These are phyloP conservation scores for Tridacna crocea DNA, from an alignment of 2,888 invertebrate genomes.

Conservation along the genomic window DNA sequence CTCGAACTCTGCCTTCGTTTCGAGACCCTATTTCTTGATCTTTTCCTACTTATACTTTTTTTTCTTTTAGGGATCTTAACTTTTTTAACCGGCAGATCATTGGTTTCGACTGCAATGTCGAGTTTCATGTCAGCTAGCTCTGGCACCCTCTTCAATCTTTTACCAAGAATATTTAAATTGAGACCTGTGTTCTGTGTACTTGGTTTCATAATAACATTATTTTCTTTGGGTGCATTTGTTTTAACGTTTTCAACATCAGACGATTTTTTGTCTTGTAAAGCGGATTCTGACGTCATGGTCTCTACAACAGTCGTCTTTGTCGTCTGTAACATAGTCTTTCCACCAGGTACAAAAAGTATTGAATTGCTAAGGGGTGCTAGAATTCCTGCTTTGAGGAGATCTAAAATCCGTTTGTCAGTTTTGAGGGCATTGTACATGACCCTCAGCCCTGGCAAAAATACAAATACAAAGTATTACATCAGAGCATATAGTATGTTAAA, in stretches of 20 bases:
- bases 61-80: background rate
- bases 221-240: background rate
- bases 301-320: conserved; percentile 18
- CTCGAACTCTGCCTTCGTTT: background rate
- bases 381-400: conserved; percentile 10
- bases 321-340: conserved; percentile 10
- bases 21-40: background rate
- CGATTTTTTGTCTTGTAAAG: background rate
- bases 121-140: background rate
- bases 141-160: background rate
- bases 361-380: conserved; percentile 22
- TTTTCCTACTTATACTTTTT: background rate
- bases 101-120: background rate
- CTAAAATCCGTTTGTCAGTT: conserved; percentile 2
- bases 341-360: background rate
- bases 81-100: background rate
- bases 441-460: conserved; percentile 24
- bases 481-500: background rate
- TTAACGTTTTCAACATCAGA: background rate
- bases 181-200: background rate
- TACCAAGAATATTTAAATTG: background rate
- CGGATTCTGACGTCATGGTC: conserved; percentile 20
- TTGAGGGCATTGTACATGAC: conserved; percentile 24
- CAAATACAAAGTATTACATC: background rate
- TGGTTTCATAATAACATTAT: background rate